A percentile compares a stretch with the other conserved stretches of the same genome.
Evolutionary conservation across 2,797 vertebrate genomes (phyloP).

Genomic region (Mastacembelus armatus): DNA sequence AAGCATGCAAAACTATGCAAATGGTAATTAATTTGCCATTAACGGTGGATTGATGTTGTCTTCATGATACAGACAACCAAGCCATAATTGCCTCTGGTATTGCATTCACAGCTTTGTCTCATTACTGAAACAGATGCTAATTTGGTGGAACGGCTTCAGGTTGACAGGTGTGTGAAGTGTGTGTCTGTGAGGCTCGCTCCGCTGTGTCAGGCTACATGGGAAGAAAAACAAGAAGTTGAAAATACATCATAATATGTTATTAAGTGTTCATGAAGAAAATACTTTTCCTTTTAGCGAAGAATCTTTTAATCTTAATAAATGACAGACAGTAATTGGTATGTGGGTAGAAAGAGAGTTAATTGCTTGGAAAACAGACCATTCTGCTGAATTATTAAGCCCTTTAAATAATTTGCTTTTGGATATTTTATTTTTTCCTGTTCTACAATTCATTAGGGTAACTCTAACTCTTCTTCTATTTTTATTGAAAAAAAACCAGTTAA

Average conservation of each 20-base stretch:
- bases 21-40: slow-evolving; percentile 84
- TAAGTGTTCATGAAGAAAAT: neutral
- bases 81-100: slow-evolving; percentile 78
- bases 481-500: slow-evolving; percentile 10
- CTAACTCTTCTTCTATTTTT: neutral
- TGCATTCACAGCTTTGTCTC: slow-evolving; percentile 71
- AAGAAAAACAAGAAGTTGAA: slow-evolving; percentile 20
- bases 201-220: slow-evolving; percentile 6
- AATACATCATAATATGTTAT: slow-evolving; percentile 36
- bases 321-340: slow-evolving; percentile 32
- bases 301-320: slow-evolving; percentile 45
- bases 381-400: slow-evolving; percentile 44
- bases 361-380: slow-evolving; percentile 40
- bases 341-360: slow-evolving; percentile 32
- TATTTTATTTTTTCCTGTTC: slow-evolving; percentile 22
- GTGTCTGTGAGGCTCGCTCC: slow-evolving; percentile 16
- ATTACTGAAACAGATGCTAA: slow-evolving; percentile 83
- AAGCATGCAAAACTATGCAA: slow-evolving; percentile 74
- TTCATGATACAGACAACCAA: slow-evolving; percentile 70
- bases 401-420: slow-evolving; percentile 43
- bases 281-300: slow-evolving; percentile 4
- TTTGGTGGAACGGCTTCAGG: slow-evolving; percentile 66
- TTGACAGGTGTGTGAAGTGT: slow-evolving; percentile 63
- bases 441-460: slow-evolving; percentile 35
- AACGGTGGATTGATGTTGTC: slow-evolving; percentile 76